Percentiles rank a stretch among this genome's conserved stretches.
These are phyloP conservation scores for Burhinus bistriatus DNA, from an alignment of 2,113 vertebrate genomes.

Conservation along the genomic window DNA sequence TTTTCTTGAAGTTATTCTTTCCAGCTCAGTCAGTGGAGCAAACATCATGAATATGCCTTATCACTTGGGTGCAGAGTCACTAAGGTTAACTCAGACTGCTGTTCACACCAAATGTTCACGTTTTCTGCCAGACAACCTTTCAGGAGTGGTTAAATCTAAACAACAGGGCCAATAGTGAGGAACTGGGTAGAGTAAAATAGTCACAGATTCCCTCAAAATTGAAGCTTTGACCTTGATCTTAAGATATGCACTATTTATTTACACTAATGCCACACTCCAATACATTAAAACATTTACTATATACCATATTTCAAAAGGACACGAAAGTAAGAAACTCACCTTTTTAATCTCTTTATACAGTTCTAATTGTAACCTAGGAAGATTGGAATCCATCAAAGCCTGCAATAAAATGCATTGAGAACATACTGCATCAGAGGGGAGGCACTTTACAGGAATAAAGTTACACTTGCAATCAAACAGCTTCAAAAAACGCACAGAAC, in stretches of 20 bases:
- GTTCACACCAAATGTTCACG: neutral
- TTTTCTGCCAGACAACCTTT: conserved; percentile 32
- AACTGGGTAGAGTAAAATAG: neutral
- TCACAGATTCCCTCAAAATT: neutral
- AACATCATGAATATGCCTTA: neutral
- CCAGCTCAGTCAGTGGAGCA: neutral
- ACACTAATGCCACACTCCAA: neutral
- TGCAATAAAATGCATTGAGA: conserved; percentile 53
- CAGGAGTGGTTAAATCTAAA: neutral
- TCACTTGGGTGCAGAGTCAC: neutral
- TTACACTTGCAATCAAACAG: neutral
- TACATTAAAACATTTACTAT: neutral
- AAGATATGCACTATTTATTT: neutral
- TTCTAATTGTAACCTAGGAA: conserved; percentile 93
- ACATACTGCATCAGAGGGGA: neutral
- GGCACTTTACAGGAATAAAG: neutral
- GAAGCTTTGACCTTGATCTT: neutral
- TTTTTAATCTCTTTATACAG: conserved; percentile 99
- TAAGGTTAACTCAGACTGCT: conserved; percentile 1
- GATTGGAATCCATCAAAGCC: conserved; percentile 98
- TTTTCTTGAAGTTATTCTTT: neutral
- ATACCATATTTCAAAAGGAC: neutral
- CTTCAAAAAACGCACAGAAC: neutral
- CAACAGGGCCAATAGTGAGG: neutral
- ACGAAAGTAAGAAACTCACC: conserved; percentile 70